phyloP scores from a whole-genome alignment of 1,140 invertebrate genomes.

The Monochamus saltuarius region DNA sequence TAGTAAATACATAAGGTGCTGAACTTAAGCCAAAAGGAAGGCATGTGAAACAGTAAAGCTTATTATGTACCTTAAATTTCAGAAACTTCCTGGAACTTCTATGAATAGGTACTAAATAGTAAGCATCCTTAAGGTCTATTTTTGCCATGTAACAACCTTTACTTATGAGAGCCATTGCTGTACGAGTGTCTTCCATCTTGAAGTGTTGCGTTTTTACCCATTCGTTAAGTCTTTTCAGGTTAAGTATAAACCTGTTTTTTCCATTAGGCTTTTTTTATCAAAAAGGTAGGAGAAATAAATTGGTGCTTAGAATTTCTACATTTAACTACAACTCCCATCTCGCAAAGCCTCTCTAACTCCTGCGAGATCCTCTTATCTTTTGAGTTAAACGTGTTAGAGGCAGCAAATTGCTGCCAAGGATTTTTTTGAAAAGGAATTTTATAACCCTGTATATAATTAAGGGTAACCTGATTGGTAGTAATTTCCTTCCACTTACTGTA shows the following conservation, averaged over 20 bases:
- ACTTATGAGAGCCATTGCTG: conserved; percentile 22
- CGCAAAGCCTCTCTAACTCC: not conserved
- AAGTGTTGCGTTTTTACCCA: too few species aligned
- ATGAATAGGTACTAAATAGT: conserved; percentile 28
- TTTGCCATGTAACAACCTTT: conserved; percentile 32
- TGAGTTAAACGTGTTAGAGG: too few species aligned
- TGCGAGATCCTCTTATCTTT: not conserved
- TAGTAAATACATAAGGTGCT: conserved; percentile 35
- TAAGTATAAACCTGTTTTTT: conserved; percentile 39
- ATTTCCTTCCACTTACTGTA: too few species aligned
- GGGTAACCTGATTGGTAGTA: not conserved
- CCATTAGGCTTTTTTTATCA: conserved; percentile 38
- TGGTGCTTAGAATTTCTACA: conserved; percentile 8
- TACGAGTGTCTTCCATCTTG: conserved; percentile 21
- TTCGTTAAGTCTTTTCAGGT: too few species aligned
- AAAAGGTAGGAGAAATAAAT: conserved; percentile 41
- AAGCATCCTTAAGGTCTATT: conserved; percentile 43
- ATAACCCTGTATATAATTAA: too few species aligned
- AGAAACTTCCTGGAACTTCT: conserved; percentile 27
- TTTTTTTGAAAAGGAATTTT: too few species aligned
- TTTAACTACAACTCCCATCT: conserved; percentile 9
- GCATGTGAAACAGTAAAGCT: conserved; percentile 37
- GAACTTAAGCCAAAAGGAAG: conserved; percentile 18
- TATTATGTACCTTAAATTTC: conserved; percentile 29
- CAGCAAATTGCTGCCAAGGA: too few species aligned